Percentiles rank a stretch among this genome's conserved stretches.
Evolutionary conservation across 2,797 vertebrate species (phyloP).

Genomic region (Enteromius treurensis): DNA sequence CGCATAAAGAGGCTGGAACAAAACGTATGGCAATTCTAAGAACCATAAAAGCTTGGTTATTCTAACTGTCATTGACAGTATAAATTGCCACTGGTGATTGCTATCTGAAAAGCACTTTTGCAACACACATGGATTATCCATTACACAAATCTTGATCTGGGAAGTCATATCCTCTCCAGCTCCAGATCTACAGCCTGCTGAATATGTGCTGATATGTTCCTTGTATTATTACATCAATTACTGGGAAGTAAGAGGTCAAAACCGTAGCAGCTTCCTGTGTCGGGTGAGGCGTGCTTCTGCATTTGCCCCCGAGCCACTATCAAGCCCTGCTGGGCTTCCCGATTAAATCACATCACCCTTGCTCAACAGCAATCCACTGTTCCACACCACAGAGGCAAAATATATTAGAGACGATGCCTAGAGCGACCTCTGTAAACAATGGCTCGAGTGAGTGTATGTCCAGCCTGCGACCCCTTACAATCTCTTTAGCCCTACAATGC

Average conservation of each 20-base stretch:
- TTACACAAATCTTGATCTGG: slow-evolving; percentile 52
- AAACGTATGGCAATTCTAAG: slow-evolving; percentile 1
- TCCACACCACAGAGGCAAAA: slow-evolving; percentile 67
- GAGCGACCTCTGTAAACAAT: slow-evolving; percentile 73
- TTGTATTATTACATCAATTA: slow-evolving; percentile 84
- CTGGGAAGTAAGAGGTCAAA: slow-evolving; percentile 80
- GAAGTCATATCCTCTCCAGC: slow-evolving; percentile 55
- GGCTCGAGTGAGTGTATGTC: slow-evolving; percentile 75
- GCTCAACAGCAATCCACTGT: slow-evolving; percentile 82
- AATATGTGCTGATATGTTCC: slow-evolving; percentile 84
- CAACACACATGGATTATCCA: slow-evolving; percentile 51
- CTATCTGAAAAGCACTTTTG: slow-evolving; percentile 46
- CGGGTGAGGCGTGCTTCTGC: slow-evolving; percentile 76
- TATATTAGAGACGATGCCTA: slow-evolving; percentile 77
- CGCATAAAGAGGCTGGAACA: not conserved
- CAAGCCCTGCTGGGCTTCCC: slow-evolving; percentile 77
- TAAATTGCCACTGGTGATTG: slow-evolving; percentile 41
- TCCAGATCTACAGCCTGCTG: slow-evolving; percentile 74
- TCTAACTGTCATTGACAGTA: slow-evolving; percentile 37
- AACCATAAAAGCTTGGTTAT: slow-evolving; percentile 15
- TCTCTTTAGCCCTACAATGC: slow-evolving; percentile 69
- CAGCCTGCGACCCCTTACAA: slow-evolving; percentile 79
- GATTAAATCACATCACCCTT: slow-evolving; percentile 85
- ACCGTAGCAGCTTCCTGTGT: slow-evolving; percentile 83
- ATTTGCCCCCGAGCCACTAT: slow-evolving; percentile 81